phyloP scores from a whole-genome alignment of 1,140 invertebrate genomes.

The Mesaphorura yosii region DNA sequence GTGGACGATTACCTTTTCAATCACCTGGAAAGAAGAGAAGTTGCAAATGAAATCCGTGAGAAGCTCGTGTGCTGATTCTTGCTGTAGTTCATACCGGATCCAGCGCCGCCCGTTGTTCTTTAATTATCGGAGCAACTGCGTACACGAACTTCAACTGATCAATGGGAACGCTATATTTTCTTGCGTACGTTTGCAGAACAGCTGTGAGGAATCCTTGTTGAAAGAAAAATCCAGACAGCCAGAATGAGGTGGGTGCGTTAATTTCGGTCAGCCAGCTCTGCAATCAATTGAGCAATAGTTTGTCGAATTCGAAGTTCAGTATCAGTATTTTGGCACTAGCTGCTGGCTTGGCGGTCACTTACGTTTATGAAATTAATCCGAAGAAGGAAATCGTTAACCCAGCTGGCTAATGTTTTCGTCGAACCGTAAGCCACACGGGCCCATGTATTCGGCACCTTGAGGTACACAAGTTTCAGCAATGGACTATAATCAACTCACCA shows the following conservation, averaged over 20 bases:
- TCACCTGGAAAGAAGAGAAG: conserved; percentile 25
- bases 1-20: conserved; percentile 11
- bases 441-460: conserved; percentile 66
- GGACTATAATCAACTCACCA: no score
- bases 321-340: no score
- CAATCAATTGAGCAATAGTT: no score
- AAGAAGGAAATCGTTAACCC: conserved; percentile 64
- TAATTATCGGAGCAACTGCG: conserved; percentile 42
- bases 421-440: conserved; percentile 70
- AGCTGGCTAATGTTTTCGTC: conserved; percentile 66
- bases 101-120: conserved; percentile 40
- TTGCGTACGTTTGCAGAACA: conserved; percentile 67
- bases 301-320: no score
- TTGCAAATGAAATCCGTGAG: conserved; percentile 2
- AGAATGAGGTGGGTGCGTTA: conserved; percentile 63
- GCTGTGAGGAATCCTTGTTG: conserved; percentile 83
- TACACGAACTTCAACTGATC: conserved; percentile 75
- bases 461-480: no score
- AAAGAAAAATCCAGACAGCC: conserved; percentile 83
- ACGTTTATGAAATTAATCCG: conserved; percentile 65
- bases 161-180: conserved; percentile 69
- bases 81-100: conserved; percentile 31
- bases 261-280: conserved; percentile 55
- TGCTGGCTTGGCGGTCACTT: no score
- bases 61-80: no score